These are phyloP conservation scores for Drosophila dives DNA, from an alignment of 2,888 invertebrate genomes.

Conservation along the genomic window DNA sequence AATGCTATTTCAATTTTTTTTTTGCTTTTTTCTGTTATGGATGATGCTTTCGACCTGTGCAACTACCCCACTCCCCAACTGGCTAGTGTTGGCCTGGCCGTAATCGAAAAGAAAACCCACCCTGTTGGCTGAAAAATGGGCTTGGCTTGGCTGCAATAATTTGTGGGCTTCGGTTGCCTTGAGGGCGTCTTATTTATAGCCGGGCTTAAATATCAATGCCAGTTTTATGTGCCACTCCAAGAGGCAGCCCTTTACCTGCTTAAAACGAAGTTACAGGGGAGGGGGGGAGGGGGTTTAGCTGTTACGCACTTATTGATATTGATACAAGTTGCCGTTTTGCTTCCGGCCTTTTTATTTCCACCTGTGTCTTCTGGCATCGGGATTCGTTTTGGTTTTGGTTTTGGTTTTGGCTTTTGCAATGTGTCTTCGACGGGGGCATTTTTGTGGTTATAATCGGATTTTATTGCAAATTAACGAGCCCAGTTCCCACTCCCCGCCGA, in stretches of 20 bases:
- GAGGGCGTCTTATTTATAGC: conserved; percentile 78
- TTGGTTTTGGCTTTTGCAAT: conserved; percentile 33
- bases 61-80: background rate
- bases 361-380: conserved; percentile 44
- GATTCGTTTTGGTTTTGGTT: conserved; percentile 52
- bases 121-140: conserved; percentile 16
- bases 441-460: conserved; percentile 83
- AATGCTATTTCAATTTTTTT: conserved; percentile 49
- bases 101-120: conserved; percentile 48
- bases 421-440: conserved; percentile 75
- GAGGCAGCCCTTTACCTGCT: conserved; percentile 54
- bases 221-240: conserved; percentile 58
- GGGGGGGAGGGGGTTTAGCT: background rate
- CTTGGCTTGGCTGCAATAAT: conserved; percentile 60
- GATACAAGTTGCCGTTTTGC: conserved; percentile 74
- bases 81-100: conserved; percentile 20
- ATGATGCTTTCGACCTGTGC: conserved; percentile 12
- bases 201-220: conserved; percentile 79
- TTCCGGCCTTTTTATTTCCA: conserved; percentile 70
- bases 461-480: conserved; percentile 83
- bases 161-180: conserved; percentile 74
- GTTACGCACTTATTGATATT: conserved; percentile 75
- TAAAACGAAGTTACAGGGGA: background rate
- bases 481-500: conserved; percentile 8
- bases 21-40: background rate